Percentiles rank a stretch among this genome's conserved stretches.
phyloP scores from a whole-genome alignment of 2,797 vertebrate species.

The Bryconaethiops microstoma region DNA sequence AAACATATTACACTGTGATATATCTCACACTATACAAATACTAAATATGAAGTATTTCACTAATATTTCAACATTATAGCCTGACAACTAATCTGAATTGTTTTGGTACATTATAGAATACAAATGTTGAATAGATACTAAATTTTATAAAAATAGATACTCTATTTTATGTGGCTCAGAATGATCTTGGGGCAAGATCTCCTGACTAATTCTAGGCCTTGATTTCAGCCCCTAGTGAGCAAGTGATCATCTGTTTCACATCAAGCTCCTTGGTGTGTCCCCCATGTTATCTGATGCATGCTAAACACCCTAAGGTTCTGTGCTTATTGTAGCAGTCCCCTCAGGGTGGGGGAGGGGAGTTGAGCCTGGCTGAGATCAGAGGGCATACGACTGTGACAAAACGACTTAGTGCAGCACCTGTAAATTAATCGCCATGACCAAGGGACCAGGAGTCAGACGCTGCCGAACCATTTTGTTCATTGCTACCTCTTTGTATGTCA shows the following conservation, averaged over 20 bases:
- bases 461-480: conserved; percentile 30
- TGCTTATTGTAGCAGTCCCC: conserved; percentile 42
- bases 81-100: no score
- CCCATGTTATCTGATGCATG: conserved; percentile 66
- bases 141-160: no score
- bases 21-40: no score
- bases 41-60: no score
- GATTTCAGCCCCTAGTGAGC: conserved; percentile 45
- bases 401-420: conserved; percentile 54
- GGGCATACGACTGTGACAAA: conserved; percentile 70
- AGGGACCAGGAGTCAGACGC: conserved; percentile 15
- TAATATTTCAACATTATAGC: no score
- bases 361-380: conserved; percentile 75
- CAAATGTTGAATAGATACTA: background rate
- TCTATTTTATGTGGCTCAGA: background rate
- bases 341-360: conserved; percentile 44
- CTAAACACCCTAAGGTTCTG: conserved; percentile 57
- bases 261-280: conserved; percentile 66
- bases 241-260: conserved; percentile 68
- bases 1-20: no score
- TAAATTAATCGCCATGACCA: conserved; percentile 46
- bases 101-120: background rate
- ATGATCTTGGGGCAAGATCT: background rate
- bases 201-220: background rate
- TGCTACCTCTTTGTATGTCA: conserved; percentile 61